A percentile compares a stretch with the other conserved stretches of the same genome.
These are phyloP conservation scores for Noturus placidus DNA, from an alignment of 2,113 vertebrate genomes.

Conservation along the genomic window DNA sequence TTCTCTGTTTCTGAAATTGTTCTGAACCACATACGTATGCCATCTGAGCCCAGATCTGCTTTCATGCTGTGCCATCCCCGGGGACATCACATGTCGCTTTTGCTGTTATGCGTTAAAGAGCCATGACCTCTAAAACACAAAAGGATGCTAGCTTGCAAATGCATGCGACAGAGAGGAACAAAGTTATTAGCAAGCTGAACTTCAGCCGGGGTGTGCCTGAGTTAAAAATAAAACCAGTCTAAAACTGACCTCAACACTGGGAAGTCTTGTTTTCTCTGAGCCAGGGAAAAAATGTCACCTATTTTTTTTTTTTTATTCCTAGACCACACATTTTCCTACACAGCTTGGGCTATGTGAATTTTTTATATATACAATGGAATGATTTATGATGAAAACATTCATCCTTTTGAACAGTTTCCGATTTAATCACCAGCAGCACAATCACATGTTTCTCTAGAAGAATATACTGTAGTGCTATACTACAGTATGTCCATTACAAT, in stretches of 20 bases:
- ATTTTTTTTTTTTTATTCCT: slow-evolving; percentile 26
- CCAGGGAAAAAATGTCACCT: neutral
- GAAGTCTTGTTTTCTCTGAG: slow-evolving; percentile 17
- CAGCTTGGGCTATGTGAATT: neutral
- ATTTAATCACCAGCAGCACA: neutral
- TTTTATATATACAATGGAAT: neutral
- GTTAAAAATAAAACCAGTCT: slow-evolving; percentile 73
- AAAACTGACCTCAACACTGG: slow-evolving; percentile 48
- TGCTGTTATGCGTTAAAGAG: slow-evolving; percentile 23
- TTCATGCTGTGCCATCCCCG: slow-evolving; percentile 41
- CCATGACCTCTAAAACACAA: slow-evolving; percentile 59
- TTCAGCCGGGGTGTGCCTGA: slow-evolving; percentile 56
- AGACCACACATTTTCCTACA: slow-evolving; percentile 9
- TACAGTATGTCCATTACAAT: neutral
- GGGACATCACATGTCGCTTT: slow-evolving; percentile 56
- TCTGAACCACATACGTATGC: neutral
- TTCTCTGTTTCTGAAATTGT: slow-evolving; percentile 36
- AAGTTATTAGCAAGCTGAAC: slow-evolving; percentile 70
- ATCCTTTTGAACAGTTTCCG: neutral
- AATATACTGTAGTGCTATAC: neutral
- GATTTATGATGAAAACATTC: neutral
- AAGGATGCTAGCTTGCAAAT: slow-evolving; percentile 57
- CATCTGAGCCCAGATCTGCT: slow-evolving; percentile 23
- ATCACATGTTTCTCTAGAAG: neutral
- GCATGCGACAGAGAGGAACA: slow-evolving; percentile 68